Conservation (phyloP, 1,140 invertebrate species). For the Lepidostoma basale region DNA sequence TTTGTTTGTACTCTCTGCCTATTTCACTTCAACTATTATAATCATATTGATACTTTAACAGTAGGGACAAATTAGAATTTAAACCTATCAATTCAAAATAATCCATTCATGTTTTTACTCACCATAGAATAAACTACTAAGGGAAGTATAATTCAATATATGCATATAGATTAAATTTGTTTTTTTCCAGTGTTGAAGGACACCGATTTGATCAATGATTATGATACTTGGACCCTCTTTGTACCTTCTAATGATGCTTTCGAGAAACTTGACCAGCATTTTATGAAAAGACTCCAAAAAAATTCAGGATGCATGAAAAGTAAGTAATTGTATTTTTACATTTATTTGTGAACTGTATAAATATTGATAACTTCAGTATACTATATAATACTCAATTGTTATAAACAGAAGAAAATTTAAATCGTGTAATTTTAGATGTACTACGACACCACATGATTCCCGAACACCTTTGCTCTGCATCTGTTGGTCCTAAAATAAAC, state of each 20-base stretch:
- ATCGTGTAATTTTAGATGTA: neutral
- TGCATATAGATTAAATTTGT: neutral
- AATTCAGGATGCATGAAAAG: slow-evolving; percentile 15
- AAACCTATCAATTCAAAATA: no score
- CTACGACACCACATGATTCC: neutral
- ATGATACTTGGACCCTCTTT: slow-evolving; percentile 40
- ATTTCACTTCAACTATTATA: no score
- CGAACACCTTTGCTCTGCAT: neutral
- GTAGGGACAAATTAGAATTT: no score
- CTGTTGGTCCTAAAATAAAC: neutral
- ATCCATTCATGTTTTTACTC: no score
- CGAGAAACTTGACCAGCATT: slow-evolving; percentile 18
- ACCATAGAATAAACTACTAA: no score
- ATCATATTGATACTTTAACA: no score
- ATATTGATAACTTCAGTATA: no score
- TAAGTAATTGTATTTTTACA: slow-evolving; percentile 1
- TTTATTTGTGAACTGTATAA: no score
- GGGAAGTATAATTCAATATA: no score
- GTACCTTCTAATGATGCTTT: slow-evolving; percentile 40
- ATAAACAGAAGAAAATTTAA: neutral
- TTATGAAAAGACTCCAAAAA: slow-evolving; percentile 18
- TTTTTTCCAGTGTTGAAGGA: slow-evolving; percentile 31
- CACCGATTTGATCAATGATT: slow-evolving; percentile 6
- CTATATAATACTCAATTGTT: no score
- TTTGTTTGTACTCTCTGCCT: no score